phyloP scores from a whole-genome alignment of 2,888 invertebrate species.

The Sinopyrophorus schimmeli region DNA sequence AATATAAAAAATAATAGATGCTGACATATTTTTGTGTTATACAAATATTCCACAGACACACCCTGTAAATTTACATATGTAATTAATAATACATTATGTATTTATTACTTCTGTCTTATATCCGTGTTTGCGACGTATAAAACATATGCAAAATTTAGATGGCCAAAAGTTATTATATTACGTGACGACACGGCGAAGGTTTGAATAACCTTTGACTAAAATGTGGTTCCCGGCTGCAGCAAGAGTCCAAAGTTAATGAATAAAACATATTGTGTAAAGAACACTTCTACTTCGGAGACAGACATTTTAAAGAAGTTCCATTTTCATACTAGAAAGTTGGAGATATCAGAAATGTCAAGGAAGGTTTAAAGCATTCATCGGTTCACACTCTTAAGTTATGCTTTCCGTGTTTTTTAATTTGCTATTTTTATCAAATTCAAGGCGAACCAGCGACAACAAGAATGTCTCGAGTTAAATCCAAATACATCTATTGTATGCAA shows the following conservation, averaged over 20 bases:
- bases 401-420: slow-evolving; percentile 34
- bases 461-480: slow-evolving; percentile 19
- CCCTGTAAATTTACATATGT: slow-evolving; percentile 11
- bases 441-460: slow-evolving; percentile 31
- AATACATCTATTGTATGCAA: slow-evolving; percentile 16
- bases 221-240: not conserved
- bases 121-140: slow-evolving; percentile 10
- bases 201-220: slow-evolving; percentile 1
- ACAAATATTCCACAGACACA: slow-evolving; percentile 2
- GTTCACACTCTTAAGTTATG: slow-evolving; percentile 31
- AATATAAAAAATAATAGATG: too few species aligned
- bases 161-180: slow-evolving; percentile 6
- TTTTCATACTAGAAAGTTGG: slow-evolving; percentile 37
- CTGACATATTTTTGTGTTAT: too few species aligned
- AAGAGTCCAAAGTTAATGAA: slow-evolving; percentile 6
- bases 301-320: slow-evolving; percentile 27
- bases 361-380: slow-evolving; percentile 37
- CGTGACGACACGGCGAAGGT: not conserved
- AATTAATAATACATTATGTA: slow-evolving; percentile 8
- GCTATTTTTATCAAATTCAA: slow-evolving; percentile 33
- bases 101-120: slow-evolving; percentile 6
- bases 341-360: slow-evolving; percentile 39
- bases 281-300: slow-evolving; percentile 12
- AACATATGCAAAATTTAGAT: slow-evolving; percentile 7
- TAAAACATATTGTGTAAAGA: slow-evolving; percentile 16